A percentile compares a stretch with the other conserved stretches of the same genome.
phyloP scores from a whole-genome alignment of 2,888 invertebrate genomes.

The Rugalucina vietnamica region DNA sequence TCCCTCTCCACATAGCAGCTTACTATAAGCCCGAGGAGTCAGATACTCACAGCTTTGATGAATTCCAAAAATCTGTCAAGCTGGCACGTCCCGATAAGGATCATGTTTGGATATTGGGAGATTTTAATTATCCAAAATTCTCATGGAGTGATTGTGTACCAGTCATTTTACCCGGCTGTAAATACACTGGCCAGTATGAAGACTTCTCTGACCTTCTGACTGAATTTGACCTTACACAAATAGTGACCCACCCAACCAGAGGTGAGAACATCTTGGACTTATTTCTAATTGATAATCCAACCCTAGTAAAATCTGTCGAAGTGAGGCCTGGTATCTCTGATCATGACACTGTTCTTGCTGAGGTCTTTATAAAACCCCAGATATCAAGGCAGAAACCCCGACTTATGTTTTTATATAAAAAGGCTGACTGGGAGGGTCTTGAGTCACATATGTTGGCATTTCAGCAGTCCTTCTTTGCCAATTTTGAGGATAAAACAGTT shows the following conservation, averaged over 20 bases:
- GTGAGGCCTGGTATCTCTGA: not conserved
- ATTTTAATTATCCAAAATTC: not conserved
- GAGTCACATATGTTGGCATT: not conserved
- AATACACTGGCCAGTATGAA: not conserved
- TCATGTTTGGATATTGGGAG: not conserved
- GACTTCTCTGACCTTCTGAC: not conserved
- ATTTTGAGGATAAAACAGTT: not conserved
- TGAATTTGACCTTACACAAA: not conserved
- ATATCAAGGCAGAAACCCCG: not conserved
- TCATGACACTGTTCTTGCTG: not conserved
- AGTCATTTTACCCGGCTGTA: not conserved
- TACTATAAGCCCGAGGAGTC: not conserved
- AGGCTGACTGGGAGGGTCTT: not conserved
- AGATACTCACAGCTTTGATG: not conserved
- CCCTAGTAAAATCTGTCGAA: not conserved
- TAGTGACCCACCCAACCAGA: not conserved
- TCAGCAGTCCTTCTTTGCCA: not conserved
- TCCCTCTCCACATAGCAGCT: not conserved
- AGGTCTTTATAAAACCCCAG: not conserved
- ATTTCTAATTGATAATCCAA: not conserved
- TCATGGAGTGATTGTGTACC: not conserved
- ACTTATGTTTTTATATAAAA: slow-evolving; percentile 19
- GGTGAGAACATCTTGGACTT: not conserved
- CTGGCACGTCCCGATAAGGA: not conserved
- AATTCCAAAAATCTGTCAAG: not conserved